Evolutionary conservation across 2,888 invertebrate species (phyloP), one percentile per base, ranked within the genome.

Genomic region (Cancer borealis): DNA sequence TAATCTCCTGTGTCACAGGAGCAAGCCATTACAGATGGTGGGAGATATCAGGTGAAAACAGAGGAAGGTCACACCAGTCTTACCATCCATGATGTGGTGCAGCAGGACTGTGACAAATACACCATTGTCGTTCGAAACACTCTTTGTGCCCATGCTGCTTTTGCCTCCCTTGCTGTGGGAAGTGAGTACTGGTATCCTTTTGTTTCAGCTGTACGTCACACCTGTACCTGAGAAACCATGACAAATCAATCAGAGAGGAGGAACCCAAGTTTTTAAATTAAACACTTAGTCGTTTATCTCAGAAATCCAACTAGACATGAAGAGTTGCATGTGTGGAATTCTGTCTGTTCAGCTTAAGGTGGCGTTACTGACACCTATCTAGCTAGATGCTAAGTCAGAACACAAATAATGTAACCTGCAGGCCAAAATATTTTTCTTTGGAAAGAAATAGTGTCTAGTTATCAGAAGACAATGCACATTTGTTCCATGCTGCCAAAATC

Each of bases 91-190:
- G 97, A 97, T 95, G 97, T 98, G 96, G 97, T 97, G 26, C 97
- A 98, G 3, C 98, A 98, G 96, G 98, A 98, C 96, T 98, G 98
- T 96, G 98, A 98, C 95, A 98, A 98, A 96, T 98, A 98, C 96
- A 97, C 98, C 84, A 97, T 98, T 60, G 97, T 97, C 96, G 97
- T 98, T 89, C 97, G 98, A 96, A 98, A 98, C 96, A 96, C 96
- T 54, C 97, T 97, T 92, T 98, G 98, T 90, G 97, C 97, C 79
- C 98, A 98, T 96, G 97, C 97, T 90, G 97, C 97, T 95, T 97
- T 97, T 96, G 98, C 98, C 91, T 98, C 98, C 45, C 97, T 98
- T 91, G 98, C 98, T 84, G 98, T 98, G 6, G 98, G 94, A 92
- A 94, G 94, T 94, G 60, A 90, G 94, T 94, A 17, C 17, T 45